These are phyloP conservation scores for Rotaria magnacalcarata DNA, from an alignment of 2,888 invertebrate species.

Conservation along the genomic window DNA sequence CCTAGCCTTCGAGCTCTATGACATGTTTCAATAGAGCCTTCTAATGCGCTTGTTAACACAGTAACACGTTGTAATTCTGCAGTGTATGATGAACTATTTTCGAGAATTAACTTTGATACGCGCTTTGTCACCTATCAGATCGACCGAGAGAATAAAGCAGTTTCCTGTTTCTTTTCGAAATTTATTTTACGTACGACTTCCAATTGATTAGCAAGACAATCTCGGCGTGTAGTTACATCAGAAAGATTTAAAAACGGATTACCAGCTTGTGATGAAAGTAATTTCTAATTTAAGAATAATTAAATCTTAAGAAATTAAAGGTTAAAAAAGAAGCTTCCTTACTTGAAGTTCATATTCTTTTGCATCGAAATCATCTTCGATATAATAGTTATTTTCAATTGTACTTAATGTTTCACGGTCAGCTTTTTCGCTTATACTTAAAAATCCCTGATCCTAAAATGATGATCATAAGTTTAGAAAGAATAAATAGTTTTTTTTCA, in stretches of 20 bases:
- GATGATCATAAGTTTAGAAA: neutral
- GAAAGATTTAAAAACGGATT: neutral
- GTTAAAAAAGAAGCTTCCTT: neutral
- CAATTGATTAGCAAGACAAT: neutral
- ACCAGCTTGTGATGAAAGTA: neutral
- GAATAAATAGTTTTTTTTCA: neutral
- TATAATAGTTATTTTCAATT: neutral
- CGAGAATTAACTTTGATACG: neutral
- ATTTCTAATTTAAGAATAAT: neutral
- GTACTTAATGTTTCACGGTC: neutral
- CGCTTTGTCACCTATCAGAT: neutral
- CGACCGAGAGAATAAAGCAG: neutral
- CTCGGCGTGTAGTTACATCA: neutral
- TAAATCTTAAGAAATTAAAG: neutral
- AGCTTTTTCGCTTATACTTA: neutral
- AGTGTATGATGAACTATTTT: conserved; percentile 26
- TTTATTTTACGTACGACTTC: neutral
- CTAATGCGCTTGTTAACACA: neutral
- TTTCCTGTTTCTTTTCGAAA: no score
- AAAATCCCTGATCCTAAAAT: neutral
- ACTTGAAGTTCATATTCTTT: conserved; percentile 33
- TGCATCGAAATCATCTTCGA: neutral
- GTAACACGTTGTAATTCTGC: conserved; percentile 23
- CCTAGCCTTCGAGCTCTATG: neutral
- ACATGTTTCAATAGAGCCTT: neutral